These are phyloP conservation scores for Galeopsomyia nigrocyanea DNA, from an alignment of 2,888 invertebrate species.

Conservation along the genomic window DNA sequence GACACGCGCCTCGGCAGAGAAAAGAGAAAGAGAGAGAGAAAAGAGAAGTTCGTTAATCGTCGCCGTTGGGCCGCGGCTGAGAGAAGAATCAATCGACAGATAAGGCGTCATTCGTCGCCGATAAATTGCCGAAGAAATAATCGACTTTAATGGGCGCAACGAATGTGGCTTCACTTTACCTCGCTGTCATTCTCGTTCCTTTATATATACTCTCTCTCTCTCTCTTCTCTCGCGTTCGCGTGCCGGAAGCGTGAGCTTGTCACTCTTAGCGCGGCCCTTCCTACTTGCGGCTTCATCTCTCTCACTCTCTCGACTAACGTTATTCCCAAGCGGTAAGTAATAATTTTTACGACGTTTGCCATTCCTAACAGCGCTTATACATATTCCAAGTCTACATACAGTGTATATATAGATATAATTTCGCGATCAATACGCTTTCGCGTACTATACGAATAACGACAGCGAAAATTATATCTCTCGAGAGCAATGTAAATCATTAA, in stretches of 20 bases:
- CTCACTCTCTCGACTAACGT: neutral
- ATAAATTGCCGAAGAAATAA: conserved; percentile 35
- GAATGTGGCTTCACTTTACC: neutral
- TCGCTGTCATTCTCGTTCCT: conserved; percentile 1
- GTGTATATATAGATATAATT: too few species aligned
- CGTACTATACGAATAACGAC: too few species aligned
- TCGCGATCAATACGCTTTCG: too few species aligned
- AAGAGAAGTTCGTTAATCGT: neutral
- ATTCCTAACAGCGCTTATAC: too few species aligned
- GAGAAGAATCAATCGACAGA: conserved; percentile 38
- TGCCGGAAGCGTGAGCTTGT: conserved; percentile 20
- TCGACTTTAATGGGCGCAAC: conserved; percentile 30
- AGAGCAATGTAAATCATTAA: too few species aligned
- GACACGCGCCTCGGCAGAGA: neutral
- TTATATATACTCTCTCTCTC: too few species aligned
- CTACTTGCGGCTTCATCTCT: neutral
- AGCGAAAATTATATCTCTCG: too few species aligned
- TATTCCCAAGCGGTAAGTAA: conserved; percentile 12
- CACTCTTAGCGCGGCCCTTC: conserved; percentile 7
- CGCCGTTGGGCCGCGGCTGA: neutral
- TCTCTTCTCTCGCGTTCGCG: neutral
- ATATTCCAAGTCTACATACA: too few species aligned
- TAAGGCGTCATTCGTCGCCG: conserved; percentile 25
- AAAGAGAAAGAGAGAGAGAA: neutral
- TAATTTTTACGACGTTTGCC: conserved; percentile 7